These are phyloP conservation scores for Horisme vitalbata DNA, from an alignment of 2,888 invertebrate species.

Conservation along the genomic window DNA sequence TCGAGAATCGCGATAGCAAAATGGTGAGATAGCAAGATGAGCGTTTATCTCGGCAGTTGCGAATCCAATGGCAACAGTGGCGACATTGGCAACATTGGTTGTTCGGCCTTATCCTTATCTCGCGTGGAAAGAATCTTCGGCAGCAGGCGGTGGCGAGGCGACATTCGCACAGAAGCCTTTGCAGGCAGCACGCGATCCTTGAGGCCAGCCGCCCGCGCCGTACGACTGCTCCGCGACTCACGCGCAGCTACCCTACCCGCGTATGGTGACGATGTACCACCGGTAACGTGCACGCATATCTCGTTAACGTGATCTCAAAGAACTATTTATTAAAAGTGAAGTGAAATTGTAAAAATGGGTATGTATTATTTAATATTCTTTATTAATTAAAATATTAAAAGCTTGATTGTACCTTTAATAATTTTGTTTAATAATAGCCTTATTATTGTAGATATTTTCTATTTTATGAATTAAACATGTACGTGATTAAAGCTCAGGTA, in stretches of 20 bases:
- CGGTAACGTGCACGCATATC: conserved; percentile 59
- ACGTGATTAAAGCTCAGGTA: no score
- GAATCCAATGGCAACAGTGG: conserved; percentile 12
- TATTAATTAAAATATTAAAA: no score
- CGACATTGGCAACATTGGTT: conserved; percentile 32
- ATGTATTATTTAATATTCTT: conserved; percentile 35
- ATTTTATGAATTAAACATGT: background rate
- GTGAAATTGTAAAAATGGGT: conserved; percentile 73
- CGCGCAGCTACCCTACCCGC: conserved; percentile 51
- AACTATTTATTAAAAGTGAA: conserved; percentile 65
- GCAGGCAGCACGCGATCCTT: conserved; percentile 75
- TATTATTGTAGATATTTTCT: no score
- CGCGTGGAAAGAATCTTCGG: conserved; percentile 71
- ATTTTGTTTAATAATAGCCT: no score
- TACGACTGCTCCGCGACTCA: conserved; percentile 40
- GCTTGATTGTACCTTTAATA: no score
- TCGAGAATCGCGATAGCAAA: conserved; percentile 52
- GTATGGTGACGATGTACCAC: conserved; percentile 72
- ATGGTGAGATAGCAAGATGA: background rate
- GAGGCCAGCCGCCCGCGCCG: conserved; percentile 46
- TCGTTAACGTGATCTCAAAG: conserved; percentile 68
- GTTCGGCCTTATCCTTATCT: conserved; percentile 73
- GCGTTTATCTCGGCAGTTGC: background rate
- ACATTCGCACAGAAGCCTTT: conserved; percentile 79
- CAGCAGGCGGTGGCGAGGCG: conserved; percentile 54